A percentile compares a stretch with the other conserved stretches of the same genome.
Conservation (phyloP, 2,797 vertebrate genomes). For the Clamator glandarius region DNA sequence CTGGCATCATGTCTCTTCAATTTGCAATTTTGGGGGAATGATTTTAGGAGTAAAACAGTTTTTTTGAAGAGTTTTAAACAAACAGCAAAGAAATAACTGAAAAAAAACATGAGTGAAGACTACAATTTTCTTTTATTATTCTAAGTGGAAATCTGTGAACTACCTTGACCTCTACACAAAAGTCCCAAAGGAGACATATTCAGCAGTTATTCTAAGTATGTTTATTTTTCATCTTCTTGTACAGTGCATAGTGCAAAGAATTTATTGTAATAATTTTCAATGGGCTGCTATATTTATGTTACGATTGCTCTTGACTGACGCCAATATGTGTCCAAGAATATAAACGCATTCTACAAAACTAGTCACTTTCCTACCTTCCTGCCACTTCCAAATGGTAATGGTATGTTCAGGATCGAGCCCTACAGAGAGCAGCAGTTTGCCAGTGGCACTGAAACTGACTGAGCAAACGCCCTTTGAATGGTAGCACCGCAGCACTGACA, state of each 20-base stretch:
- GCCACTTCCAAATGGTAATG: constrained; percentile 98
- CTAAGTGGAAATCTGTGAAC: not conserved
- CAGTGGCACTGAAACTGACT: constrained; percentile 98
- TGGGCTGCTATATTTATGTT: not conserved
- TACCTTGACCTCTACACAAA: not conserved
- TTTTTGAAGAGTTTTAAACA: not conserved
- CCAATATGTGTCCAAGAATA: not conserved
- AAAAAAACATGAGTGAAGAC: not conserved
- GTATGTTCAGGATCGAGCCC: constrained; percentile 95
- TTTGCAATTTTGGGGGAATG: not conserved
- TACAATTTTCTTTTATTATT: not conserved
- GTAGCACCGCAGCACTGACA: constrained; percentile 93
- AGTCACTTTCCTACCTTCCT: constrained; percentile 87
- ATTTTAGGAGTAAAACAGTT: not conserved
- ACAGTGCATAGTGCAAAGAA: not conserved
- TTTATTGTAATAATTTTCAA: not conserved
- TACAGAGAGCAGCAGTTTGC: constrained; percentile 93
- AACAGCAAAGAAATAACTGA: not conserved
- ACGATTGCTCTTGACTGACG: not conserved
- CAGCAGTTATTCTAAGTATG: not conserved
- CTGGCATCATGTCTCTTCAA: not conserved
- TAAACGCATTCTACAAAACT: not conserved
- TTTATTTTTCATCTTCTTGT: not conserved
- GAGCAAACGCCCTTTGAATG: constrained; percentile 94
- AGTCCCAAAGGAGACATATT: not conserved